Evolutionary conservation across 2,797 vertebrate genomes (phyloP).

Genomic region (Huso huso): DNA sequence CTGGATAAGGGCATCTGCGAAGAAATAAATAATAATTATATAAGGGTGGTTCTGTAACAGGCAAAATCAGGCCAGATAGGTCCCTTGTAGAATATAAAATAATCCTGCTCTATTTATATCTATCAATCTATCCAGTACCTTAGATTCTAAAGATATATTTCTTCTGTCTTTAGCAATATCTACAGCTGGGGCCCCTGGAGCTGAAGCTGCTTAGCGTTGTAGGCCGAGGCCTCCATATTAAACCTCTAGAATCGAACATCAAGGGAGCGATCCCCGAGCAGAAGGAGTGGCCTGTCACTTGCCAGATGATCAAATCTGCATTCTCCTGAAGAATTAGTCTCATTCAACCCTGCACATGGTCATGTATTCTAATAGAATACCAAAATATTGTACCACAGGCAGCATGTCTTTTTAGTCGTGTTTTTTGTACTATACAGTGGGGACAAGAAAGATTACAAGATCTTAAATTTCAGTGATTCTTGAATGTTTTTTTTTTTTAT

Average conservation of each 20-base stretch:
- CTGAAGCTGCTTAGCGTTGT: slow-evolving; percentile 47
- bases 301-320: slow-evolving; percentile 47
- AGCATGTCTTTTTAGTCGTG: not conserved
- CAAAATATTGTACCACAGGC: not conserved
- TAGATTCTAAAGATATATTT: no score
- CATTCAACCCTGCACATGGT: not conserved
- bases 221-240: slow-evolving; percentile 46
- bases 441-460: slow-evolving; percentile 9
- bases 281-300: slow-evolving; percentile 39
- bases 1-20: no score
- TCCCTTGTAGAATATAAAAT: no score
- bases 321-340: slow-evolving; percentile 22
- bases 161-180: slow-evolving; percentile 26
- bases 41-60: no score
- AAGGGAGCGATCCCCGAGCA: slow-evolving; percentile 11
- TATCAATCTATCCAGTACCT: no score
- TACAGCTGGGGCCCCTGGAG: slow-evolving; percentile 54
- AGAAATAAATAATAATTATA: no score
- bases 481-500: no score
- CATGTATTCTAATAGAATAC: not conserved
- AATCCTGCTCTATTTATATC: no score
- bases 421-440: not conserved
- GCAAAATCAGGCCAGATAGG: no score
- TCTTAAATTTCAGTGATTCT: no score
- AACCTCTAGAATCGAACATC: slow-evolving; percentile 10